A percentile compares a stretch with the other conserved stretches of the same genome.
phyloP scores from a whole-genome alignment of 2,888 invertebrate species.

The Ypsolopha scabrella region DNA sequence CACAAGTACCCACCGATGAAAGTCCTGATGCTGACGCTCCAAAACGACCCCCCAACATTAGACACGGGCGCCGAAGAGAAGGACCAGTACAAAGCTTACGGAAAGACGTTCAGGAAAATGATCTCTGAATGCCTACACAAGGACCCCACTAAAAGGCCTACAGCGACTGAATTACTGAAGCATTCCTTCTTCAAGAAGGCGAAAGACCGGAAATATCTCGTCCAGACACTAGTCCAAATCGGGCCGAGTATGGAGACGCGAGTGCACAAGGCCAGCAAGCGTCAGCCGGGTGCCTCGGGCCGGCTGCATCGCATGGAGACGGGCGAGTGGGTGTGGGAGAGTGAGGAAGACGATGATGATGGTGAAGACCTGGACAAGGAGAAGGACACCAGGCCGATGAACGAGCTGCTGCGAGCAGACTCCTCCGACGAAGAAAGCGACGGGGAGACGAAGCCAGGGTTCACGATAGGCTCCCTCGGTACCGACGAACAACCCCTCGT shows the following conservation, averaged over 20 bases:
- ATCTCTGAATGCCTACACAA: slow-evolving; percentile 98
- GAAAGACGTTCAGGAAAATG: slow-evolving; percentile 98
- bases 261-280: slow-evolving; percentile 86
- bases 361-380: slow-evolving; percentile 53
- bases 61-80: slow-evolving; percentile 97
- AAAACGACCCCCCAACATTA: slow-evolving; percentile 98
- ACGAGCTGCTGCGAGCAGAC: slow-evolving; percentile 70
- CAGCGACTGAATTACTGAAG: slow-evolving; percentile 95
- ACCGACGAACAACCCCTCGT: slow-evolving; percentile 68
- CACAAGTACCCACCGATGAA: slow-evolving; percentile 99
- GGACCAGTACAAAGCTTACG: slow-evolving; percentile 98
- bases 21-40: slow-evolving; percentile 97
- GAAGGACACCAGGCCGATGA: slow-evolving; percentile 71
- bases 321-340: slow-evolving; percentile 99
- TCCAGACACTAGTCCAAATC: slow-evolving; percentile 86
- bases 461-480: slow-evolving; percentile 43
- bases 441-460: slow-evolving; percentile 25
- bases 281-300: slow-evolving; percentile 89
- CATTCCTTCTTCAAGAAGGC: slow-evolving; percentile 99
- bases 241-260: slow-evolving; percentile 93
- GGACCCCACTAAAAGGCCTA: slow-evolving; percentile 94
- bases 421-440: slow-evolving; percentile 73
- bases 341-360: slow-evolving; percentile 87
- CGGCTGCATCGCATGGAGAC: slow-evolving; percentile 93
- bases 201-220: slow-evolving; percentile 91